Conservation (phyloP, 2,888 invertebrate species). For the Drosophila atripex region DNA sequence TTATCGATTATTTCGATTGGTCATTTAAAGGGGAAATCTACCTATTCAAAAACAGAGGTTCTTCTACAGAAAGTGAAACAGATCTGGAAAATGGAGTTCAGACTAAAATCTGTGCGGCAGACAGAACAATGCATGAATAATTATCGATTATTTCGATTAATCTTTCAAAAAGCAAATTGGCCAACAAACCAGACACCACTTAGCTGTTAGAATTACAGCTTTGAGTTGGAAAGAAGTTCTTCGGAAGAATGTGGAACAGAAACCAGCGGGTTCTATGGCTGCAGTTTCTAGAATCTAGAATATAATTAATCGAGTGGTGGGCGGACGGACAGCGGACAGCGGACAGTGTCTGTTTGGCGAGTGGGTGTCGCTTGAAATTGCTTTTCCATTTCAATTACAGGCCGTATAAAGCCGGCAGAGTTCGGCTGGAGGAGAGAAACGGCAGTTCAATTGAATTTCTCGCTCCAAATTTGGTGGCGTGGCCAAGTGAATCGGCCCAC, state of each 20-base stretch:
- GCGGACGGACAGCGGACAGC: background rate
- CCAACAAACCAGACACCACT: too few relatives aligned
- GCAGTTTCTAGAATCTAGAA: constrained; percentile 15
- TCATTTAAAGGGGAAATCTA: too few relatives aligned
- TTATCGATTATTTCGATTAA: background rate
- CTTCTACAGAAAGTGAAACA: too few relatives aligned
- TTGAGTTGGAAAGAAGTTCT: too few relatives aligned
- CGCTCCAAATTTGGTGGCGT: constrained; percentile 64
- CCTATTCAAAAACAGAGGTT: too few relatives aligned
- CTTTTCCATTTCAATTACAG: constrained; percentile 44
- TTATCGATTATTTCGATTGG: too few relatives aligned
- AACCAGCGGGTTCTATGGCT: constrained; percentile 4
- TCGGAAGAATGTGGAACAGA: too few relatives aligned
- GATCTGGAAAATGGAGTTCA: too few relatives aligned
- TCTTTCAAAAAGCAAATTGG: background rate
- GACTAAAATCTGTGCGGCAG: too few relatives aligned
- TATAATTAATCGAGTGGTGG: constrained; percentile 28
- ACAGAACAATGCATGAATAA: too few relatives aligned
- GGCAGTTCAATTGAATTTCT: constrained; percentile 69
- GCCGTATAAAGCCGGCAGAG: constrained; percentile 8
- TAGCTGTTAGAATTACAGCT: too few relatives aligned
- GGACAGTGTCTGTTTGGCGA: background rate
- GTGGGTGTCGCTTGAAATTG: constrained; percentile 31
- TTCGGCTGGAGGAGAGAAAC: too few relatives aligned
- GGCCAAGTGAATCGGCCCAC: constrained; percentile 52